Percentiles rank a stretch among this genome's conserved stretches.
These are phyloP conservation scores for Drosophila yakuba DNA, from an alignment of 1,140 invertebrate genomes.

Conservation along the genomic window DNA sequence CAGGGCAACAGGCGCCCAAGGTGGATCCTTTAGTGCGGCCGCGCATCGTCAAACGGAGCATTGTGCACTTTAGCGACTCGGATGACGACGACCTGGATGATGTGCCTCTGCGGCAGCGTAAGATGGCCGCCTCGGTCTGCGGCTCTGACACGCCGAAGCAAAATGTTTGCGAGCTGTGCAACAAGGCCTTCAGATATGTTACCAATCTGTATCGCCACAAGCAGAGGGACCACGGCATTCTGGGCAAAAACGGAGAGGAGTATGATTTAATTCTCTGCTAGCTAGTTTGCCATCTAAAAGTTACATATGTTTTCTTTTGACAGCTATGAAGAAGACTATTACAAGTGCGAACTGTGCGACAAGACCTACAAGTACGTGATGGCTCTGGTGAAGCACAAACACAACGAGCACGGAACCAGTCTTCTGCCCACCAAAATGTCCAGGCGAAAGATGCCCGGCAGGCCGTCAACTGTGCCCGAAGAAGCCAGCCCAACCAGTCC, in stretches of 20 bases:
- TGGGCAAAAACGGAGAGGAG: conserved; percentile 4
- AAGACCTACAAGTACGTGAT: conserved; percentile 68
- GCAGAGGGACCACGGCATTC: conserved; percentile 34
- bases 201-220: conserved; percentile 65
- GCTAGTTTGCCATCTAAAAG: background rate
- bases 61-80: conserved; percentile 27
- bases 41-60: conserved; percentile 8
- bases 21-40: conserved; percentile 57
- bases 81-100: conserved; percentile 57
- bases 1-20: background rate
- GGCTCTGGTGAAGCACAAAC: conserved; percentile 58
- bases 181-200: conserved; percentile 54
- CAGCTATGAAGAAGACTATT: conserved; percentile 55
- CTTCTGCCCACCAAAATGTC: conserved; percentile 14
- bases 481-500: conserved; percentile 16
- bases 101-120: conserved; percentile 55
- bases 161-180: conserved; percentile 54
- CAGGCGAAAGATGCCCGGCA: conserved; percentile 15
- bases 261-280: background rate
- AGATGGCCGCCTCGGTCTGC: background rate
- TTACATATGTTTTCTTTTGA: background rate
- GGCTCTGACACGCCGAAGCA: conserved; percentile 8
- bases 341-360: conserved; percentile 68
- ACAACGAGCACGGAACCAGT: conserved; percentile 41
- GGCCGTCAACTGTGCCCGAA: conserved; percentile 8